phyloP scores from a whole-genome alignment of 2,113 vertebrate species.

The Saguinus imperator region DNA sequence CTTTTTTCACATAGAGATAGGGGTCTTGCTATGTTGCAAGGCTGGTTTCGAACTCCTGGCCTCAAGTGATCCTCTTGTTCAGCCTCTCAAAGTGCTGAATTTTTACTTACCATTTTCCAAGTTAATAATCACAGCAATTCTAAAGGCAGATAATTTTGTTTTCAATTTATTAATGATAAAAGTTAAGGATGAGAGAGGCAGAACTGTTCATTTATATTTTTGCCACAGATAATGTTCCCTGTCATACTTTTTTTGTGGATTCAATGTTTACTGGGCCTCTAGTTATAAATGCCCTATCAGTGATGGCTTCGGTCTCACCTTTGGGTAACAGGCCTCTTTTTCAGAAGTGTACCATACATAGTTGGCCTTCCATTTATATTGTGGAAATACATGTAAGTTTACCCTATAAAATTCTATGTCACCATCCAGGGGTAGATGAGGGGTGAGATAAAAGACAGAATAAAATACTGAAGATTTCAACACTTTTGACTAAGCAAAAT shows the following conservation, averaged over 20 bases:
- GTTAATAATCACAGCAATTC: neutral
- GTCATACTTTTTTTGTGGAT: neutral
- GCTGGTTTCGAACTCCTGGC: too few relatives aligned
- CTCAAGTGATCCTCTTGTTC: too few relatives aligned
- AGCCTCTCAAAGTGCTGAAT: neutral
- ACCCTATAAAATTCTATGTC: neutral
- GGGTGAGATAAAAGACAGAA: neutral
- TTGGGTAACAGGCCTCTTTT: neutral
- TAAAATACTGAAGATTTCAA: neutral
- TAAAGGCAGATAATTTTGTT: neutral
- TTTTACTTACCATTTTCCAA: neutral
- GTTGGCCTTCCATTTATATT: neutral
- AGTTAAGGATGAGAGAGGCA: neutral
- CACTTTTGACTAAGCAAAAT: neutral
- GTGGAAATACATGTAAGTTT: neutral
- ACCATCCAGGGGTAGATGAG: neutral
- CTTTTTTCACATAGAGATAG: neutral
- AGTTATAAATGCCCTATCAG: neutral
- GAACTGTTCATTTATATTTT: neutral
- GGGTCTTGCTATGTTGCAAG: too few relatives aligned
- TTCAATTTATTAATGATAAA: neutral
- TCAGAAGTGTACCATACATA: neutral
- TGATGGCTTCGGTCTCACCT: neutral
- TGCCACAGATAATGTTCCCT: neutral
- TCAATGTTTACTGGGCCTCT: slow-evolving; percentile 17